Evolutionary conservation across 2,113 vertebrate species (phyloP), one percentile per base, ranked within the genome.

Genomic region (Lipophrys pholis): DNA sequence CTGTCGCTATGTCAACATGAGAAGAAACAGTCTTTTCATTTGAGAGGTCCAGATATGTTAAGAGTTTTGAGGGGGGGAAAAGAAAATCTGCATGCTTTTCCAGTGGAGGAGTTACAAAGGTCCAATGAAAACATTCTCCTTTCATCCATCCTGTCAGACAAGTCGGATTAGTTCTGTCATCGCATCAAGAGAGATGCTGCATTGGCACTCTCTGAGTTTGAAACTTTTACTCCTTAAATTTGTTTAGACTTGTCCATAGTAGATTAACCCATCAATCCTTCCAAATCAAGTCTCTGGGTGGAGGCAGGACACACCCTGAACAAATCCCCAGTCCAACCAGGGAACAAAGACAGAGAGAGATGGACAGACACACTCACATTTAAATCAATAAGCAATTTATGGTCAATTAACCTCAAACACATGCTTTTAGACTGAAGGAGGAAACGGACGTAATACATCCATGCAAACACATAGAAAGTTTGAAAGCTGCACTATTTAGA

Each of bases 81-180:
- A n/a, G n/a, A 36, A n/a, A 7, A 30, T 46, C 55, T 70, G 14
- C 36, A 12, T 15, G 11, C 4, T 49, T 57, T 0, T 2, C 49
- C n/a, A 21, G 11, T 54, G 5, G 1, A 30, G 11, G 8, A 38
- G 21, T 30, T 61, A 1, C 16, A 50, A 0, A 39, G 14, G 14
- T 66, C 2, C 46, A 64, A 57, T 53, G 1, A 14, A 6, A 48
- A 56, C 72, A 73, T 46, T 14, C 1, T 41, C 9, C 36, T 54
- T 73, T 41, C 74, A 40, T 41, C 42, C 8, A 53, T 38, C 6
- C 51, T 57, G 35, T 48, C 14, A 49, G 36, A 48, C 55, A 41
- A 50, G 8, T 12, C 65, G 54, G 46, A 46, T 30, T 11, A 42
- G 11, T 6, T 21, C 6, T 39, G 5, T 5, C 21, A 16, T 69